Evolutionary conservation across 2,888 invertebrate genomes (phyloP).

Genomic region (Elmis aenea): DNA sequence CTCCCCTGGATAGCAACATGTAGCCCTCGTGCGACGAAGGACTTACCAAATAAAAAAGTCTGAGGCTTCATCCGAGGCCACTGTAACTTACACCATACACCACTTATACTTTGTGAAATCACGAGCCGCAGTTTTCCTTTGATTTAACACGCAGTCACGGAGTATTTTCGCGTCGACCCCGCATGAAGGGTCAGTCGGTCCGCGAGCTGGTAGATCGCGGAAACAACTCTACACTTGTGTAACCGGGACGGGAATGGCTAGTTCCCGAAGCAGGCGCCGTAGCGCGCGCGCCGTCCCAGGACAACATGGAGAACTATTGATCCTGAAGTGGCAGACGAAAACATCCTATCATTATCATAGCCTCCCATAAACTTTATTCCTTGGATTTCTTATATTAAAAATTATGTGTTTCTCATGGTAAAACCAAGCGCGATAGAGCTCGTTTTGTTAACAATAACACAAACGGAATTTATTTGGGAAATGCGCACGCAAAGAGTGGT

Average conservation of each 20-base stretch:
- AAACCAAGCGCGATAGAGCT: too few species aligned
- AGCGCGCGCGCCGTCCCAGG: constrained; percentile 40
- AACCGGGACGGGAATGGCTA: constrained; percentile 41
- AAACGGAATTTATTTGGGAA: too few species aligned
- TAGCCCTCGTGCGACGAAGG: too few species aligned
- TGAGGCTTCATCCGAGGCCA: constrained; percentile 49
- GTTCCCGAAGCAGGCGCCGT: constrained; percentile 26
- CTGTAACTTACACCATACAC: constrained; percentile 48
- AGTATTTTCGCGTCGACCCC: constrained; percentile 24
- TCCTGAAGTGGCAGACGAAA: constrained; percentile 29
- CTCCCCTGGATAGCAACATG: too few species aligned
- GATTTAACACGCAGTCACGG: constrained; percentile 9
- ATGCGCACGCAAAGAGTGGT: too few species aligned
- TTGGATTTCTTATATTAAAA: too few species aligned
- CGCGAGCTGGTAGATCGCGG: constrained; percentile 25
- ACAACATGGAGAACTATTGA: constrained; percentile 40
- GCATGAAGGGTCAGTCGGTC: constrained; percentile 34
- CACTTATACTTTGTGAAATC: constrained; percentile 16
- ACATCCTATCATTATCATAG: constrained; percentile 18
- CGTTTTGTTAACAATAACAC: too few species aligned
- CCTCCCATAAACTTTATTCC: too few species aligned
- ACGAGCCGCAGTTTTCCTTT: constrained; percentile 5
- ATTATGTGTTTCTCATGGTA: too few species aligned
- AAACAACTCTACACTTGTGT: constrained; percentile 34
- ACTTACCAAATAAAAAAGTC: constrained; percentile 25